Evolutionary conservation across 2,888 invertebrate species (phyloP).

Genomic region (Siphonodentalium dalli): DNA sequence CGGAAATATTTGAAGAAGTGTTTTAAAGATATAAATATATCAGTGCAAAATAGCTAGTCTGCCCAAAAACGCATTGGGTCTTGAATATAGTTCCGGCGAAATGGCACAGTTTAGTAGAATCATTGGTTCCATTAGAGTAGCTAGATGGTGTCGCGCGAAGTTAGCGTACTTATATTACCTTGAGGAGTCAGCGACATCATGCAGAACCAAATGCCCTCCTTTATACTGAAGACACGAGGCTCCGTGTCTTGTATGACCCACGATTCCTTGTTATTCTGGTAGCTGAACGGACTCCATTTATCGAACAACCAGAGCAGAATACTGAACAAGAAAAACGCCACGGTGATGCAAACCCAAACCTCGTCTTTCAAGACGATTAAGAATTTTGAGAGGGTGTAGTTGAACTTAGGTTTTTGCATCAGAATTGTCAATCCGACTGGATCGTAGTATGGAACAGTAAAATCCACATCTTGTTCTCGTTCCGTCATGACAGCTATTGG

Average conservation of each 20-base stretch:
- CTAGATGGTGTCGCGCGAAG: background rate
- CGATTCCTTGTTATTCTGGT: conserved; percentile 70
- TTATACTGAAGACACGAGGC: conserved; percentile 90
- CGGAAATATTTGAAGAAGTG: no score
- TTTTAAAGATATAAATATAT: no score
- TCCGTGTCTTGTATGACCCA: conserved; percentile 80
- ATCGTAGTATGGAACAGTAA: conserved; percentile 98
- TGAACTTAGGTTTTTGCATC: conserved; percentile 87
- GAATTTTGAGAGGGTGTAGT: conserved; percentile 94
- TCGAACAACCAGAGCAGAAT: conserved; percentile 96
- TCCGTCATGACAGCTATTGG: conserved; percentile 98
- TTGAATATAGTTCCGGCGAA: no score
- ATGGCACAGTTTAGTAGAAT: background rate
- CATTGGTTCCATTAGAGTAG: background rate
- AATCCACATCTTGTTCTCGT: conserved; percentile 86
- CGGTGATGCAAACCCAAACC: conserved; percentile 91
- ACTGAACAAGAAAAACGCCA: conserved; percentile 59
- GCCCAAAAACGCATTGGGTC: no score
- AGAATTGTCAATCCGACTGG: conserved; percentile 95
- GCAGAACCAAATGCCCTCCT: conserved; percentile 98
- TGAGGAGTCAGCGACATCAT: conserved; percentile 97
- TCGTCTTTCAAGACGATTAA: conserved; percentile 93
- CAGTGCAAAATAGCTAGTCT: no score
- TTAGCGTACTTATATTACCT: conserved; percentile 59
- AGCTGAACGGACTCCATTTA: conserved; percentile 96